Percentiles rank a stretch among this genome's conserved stretches.
Conservation (phyloP, 1,140 invertebrate genomes). For the Tetramorium simillimum region DNA sequence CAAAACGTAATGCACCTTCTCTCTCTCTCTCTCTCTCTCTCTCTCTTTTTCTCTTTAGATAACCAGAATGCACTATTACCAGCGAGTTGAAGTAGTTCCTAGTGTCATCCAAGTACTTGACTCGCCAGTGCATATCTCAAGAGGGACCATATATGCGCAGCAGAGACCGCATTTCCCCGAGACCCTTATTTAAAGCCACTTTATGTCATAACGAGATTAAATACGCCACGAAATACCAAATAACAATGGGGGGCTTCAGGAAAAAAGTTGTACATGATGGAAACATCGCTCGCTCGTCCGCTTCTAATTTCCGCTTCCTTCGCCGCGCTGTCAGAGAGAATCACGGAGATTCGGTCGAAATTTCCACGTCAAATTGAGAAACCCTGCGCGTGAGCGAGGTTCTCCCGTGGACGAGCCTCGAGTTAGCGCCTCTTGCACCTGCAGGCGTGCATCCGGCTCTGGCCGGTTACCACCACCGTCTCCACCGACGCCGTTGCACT, state of each 20-base stretch:
- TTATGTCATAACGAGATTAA: not conserved
- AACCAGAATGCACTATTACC: constrained; percentile 55
- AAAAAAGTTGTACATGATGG: not conserved
- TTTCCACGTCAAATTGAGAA: not conserved
- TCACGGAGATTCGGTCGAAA: constrained; percentile 7
- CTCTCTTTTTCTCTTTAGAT: not conserved
- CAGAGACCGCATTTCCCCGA: constrained; percentile 4
- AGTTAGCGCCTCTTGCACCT: constrained; percentile 42
- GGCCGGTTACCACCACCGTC: constrained; percentile 56
- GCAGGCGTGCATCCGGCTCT: constrained; percentile 49
- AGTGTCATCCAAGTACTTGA: constrained; percentile 43
- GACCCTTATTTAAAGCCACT: constrained; percentile 27
- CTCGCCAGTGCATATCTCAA: constrained; percentile 29
- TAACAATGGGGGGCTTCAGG: not conserved
- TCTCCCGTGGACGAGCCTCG: constrained; percentile 17
- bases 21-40: not conserved
- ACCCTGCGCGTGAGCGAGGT: not conserved
- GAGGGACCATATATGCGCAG: constrained; percentile 34
- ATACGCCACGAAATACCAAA: not conserved
- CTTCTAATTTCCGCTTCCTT: not conserved
- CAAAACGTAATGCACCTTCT: constrained; percentile 5
- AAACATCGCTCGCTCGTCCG: not conserved
- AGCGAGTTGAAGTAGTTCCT: constrained; percentile 52
- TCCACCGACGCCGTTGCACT: constrained; percentile 31
- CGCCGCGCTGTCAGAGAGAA: not conserved